Evolutionary conservation across 2,888 invertebrate genomes (phyloP), one percentile per base, ranked within the genome.

Genomic region (Agrochola lota): DNA sequence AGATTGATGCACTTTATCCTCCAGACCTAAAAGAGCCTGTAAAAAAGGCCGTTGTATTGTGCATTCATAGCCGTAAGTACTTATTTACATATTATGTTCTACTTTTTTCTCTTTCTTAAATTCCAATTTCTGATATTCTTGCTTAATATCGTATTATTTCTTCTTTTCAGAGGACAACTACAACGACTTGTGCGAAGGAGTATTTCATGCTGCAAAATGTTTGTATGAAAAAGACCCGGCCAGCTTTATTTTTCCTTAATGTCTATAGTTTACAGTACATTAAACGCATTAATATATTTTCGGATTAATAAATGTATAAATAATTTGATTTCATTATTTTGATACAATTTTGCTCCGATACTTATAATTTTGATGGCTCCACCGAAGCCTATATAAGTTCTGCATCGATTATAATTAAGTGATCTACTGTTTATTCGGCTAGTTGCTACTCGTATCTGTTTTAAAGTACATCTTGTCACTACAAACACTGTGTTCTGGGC

Each of bases 1-100:
- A 96, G 88, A 90, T 96, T 6, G 96, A 96, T 76, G 87, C 92
- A 5, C 87, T 96, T 0, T 96, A 95, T 62, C 96, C 96, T 3
- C 87, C 88, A 64, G 96, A 96, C 0, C 85, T 96, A 71, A 94
- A 91, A 81, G 93, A 88, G 4, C 80, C 92, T 0, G 92, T 91
- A 0, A 96, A 95, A 72, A 91, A 91, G 3, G 88, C 92, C 4
- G 91, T 94, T 9, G 87, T 79, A 0, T 82, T 89, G 62, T 96
- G 96, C 73, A 88, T 93, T 68, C 88, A 89, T 60, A 78, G 93
- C 59, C 96, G 96, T 96, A 89, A 95, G 96, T 95, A 70, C 52
- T 26, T 23, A 35, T 46, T 5, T 46, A 46, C 46, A 15, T 52
- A 52, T 3, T 17, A 17, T 35, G 8, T 23, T 0, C 6, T 46